A percentile compares a stretch with the other conserved stretches of the same genome.
phyloP scores from a whole-genome alignment of 2,113 vertebrate genomes.

The Rhea pennata region DNA sequence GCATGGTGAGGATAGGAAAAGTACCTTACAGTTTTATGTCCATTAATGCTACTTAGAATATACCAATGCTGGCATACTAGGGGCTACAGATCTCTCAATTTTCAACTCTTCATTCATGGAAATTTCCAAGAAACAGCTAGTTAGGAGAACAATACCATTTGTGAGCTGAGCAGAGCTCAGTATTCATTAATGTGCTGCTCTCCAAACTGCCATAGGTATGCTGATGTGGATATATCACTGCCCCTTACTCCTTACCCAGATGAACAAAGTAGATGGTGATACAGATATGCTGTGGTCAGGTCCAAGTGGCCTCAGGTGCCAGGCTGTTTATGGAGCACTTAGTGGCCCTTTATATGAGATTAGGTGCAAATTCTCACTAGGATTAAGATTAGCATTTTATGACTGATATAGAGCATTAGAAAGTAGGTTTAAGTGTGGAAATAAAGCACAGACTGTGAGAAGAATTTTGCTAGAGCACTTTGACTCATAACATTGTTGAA shows the following conservation, averaged over 20 bases:
- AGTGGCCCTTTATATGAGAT: neutral
- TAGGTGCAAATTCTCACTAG: neutral
- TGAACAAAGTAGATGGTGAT: neutral
- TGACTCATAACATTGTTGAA: neutral
- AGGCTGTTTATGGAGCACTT: neutral
- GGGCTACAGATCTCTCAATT: neutral
- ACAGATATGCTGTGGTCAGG: neutral
- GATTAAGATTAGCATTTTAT: neutral
- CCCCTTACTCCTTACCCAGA: neutral
- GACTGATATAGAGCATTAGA: neutral
- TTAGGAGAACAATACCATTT: neutral
- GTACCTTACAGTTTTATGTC: neutral
- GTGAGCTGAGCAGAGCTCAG: neutral
- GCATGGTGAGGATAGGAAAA: neutral
- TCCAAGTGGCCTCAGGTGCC: neutral
- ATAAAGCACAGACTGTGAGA: neutral
- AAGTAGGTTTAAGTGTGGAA: neutral
- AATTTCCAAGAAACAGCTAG: neutral
- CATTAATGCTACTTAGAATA: neutral
- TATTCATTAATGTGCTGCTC: neutral
- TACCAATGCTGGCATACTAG: neutral
- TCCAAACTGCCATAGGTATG: neutral
- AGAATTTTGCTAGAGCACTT: neutral
- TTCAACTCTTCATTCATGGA: no score
- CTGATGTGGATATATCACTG: neutral